Evolutionary conservation across 2,797 vertebrate genomes (phyloP), one percentile per base, ranked within the genome.

Genomic region (Pseudocheirus occidentalis): DNA sequence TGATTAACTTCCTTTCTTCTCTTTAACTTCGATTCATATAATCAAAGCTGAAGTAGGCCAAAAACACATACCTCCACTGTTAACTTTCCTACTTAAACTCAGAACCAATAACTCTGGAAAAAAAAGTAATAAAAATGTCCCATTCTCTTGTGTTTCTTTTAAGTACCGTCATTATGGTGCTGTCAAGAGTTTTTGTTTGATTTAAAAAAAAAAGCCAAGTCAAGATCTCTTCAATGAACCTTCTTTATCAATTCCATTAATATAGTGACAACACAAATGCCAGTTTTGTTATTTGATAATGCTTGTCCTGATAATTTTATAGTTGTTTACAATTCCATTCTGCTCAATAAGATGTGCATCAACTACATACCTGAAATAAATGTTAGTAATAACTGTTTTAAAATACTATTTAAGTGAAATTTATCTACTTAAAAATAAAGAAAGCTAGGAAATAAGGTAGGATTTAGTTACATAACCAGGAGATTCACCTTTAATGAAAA

Each of bases 281-380:
- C 99, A 99, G 99, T 99, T 98, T 98, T 56, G 98, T 99, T 99
- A 98, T 98, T 99, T 98, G 99, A 98, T 98, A 98, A 98, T 97
- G 99, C 99, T 99, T 99, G 98, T 98, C 98, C 99, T 98, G 97
- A 98, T 99, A 99, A 99, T 99, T 99, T 99, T 99, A 99, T 99
- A 99, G 99, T 99, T 99, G 99, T 99, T 99, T 99, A 99, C 99
- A 98, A 95, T 98, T 98, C 96, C 98, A 95, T 99, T 99, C 99
- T 99, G 99, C 99, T 99, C 99, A 99, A 97, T 98, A 99, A 99
- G 99, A 99, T 99, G 99, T 99, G 98, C 99, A 99, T 99, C 99
- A 98, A 99, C 99, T 99, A 99, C 99, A 99, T 99, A 99, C 99
- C 98, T 98, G 98, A 99, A 99, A 99, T 99, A 99, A 99, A 99